Evolutionary conservation across 2,113 vertebrate species (phyloP).

Genomic region (Rhabdomys dilectus): DNA sequence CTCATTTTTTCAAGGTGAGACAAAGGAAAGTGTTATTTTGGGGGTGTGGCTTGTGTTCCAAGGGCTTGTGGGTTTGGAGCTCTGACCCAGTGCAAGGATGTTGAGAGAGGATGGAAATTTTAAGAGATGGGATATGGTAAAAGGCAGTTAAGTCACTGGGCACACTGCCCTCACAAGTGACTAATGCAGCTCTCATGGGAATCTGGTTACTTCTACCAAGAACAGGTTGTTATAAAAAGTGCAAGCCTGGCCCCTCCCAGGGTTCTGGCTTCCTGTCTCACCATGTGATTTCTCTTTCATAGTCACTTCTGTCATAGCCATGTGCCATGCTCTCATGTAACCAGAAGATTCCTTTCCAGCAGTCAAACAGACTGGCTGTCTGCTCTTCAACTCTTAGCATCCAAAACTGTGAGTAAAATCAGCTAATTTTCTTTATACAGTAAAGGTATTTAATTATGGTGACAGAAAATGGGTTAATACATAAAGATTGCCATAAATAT

Average conservation of each 20-base stretch:
- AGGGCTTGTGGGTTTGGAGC: background rate
- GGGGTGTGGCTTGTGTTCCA: background rate
- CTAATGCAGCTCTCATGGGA: background rate
- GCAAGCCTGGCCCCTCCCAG: background rate
- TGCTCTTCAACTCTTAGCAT: background rate
- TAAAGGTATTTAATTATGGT: background rate
- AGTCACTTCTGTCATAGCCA: background rate
- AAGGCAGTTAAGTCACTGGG: background rate
- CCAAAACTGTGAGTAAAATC: background rate
- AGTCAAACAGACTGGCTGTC: background rate
- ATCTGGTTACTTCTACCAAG: background rate
- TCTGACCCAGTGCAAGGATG: too few species aligned
- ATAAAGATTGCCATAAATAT: background rate
- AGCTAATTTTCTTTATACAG: background rate
- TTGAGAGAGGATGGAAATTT: background rate
- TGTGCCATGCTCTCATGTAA: background rate
- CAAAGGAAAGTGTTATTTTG: background rate
- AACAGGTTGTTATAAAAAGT: background rate
- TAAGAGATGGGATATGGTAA: background rate
- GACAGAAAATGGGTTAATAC: background rate
- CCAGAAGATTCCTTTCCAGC: background rate
- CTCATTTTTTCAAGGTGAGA: background rate
- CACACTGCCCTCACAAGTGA: background rate
- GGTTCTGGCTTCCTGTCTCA: background rate
- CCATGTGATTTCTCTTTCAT: background rate